Evolutionary conservation across 1,140 invertebrate genomes (phyloP).

Genomic region (Drosophila punjabiensis): DNA sequence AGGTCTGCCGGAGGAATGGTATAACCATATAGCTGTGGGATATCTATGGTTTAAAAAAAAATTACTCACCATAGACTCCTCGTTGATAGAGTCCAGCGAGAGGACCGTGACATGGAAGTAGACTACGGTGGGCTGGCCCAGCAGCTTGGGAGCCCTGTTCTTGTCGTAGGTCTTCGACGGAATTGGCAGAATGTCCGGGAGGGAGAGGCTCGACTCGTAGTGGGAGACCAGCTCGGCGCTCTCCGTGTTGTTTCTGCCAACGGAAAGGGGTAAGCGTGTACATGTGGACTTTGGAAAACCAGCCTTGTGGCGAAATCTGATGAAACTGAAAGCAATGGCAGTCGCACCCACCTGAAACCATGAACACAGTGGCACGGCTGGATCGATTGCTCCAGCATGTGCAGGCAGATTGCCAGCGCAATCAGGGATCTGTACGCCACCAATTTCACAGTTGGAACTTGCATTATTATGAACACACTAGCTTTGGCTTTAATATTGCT

Average conservation of each 20-base stretch:
- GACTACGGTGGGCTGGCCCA: conserved; percentile 93
- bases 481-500: conserved; percentile 56
- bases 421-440: conserved; percentile 65
- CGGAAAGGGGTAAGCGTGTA: neutral
- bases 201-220: conserved; percentile 89
- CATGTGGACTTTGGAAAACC: neutral
- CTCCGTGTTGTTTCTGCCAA: conserved; percentile 79
- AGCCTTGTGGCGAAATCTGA: conserved; percentile 56
- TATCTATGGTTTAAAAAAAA: neutral
- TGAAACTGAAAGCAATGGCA: conserved; percentile 49
- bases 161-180: conserved; percentile 95
- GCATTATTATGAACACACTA: conserved; percentile 78
- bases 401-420: conserved; percentile 69
- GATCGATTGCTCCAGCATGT: conserved; percentile 82
- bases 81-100: conserved; percentile 95
- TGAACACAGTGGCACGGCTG: conserved; percentile 84
- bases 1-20: conserved; percentile 88
- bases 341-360: conserved; percentile 73
- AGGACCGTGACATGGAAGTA: conserved; percentile 96
- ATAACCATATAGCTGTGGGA: neutral
- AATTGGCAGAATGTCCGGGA: conserved; percentile 93
- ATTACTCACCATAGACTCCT: conserved; percentile 94
- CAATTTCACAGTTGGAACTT: conserved; percentile 60
- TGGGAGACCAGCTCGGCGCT: conserved; percentile 84
- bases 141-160: conserved; percentile 93